These are phyloP conservation scores for Carassius auratus DNA, from an alignment of 2,113 vertebrate species.

Conservation along the genomic window DNA sequence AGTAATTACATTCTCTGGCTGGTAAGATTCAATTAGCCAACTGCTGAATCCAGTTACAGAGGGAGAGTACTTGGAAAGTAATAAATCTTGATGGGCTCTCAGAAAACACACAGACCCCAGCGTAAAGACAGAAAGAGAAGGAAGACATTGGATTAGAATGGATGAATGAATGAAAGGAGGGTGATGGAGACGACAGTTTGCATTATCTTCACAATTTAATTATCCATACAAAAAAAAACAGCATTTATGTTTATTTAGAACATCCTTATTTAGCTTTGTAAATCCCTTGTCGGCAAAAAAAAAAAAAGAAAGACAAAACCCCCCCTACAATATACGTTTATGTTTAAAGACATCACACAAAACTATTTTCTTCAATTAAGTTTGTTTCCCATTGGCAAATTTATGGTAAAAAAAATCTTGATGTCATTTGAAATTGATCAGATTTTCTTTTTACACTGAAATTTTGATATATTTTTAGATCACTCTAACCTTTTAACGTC, in stretches of 20 bases:
- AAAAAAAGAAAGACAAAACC: no score
- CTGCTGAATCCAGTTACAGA: slow-evolving; percentile 51
- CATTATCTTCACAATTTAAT: not conserved
- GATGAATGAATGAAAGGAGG: slow-evolving; percentile 9
- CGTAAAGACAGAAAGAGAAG: not conserved
- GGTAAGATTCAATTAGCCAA: slow-evolving; percentile 50
- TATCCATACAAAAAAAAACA: not conserved
- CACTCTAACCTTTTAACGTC: slow-evolving; percentile 18
- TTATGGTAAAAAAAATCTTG: no score
- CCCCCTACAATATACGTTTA: not conserved
- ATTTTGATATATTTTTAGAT: not conserved
- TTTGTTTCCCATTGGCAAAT: not conserved
- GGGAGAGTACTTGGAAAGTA: slow-evolving; percentile 39
- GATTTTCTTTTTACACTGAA: not conserved
- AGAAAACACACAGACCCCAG: not conserved
- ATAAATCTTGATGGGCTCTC: slow-evolving; percentile 32
- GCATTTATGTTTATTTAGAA: not conserved
- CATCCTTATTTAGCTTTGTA: not conserved
- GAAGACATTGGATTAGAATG: slow-evolving; percentile 3
- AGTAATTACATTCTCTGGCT: slow-evolving; percentile 34
- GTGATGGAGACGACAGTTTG: not conserved
- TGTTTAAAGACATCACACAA: not conserved
- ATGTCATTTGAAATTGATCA: not conserved
- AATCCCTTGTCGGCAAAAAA: not conserved
- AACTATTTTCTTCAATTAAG: not conserved